These are phyloP conservation scores for Enoplosus armatus DNA, from an alignment of 2,797 vertebrate species.

Conservation along the genomic window DNA sequence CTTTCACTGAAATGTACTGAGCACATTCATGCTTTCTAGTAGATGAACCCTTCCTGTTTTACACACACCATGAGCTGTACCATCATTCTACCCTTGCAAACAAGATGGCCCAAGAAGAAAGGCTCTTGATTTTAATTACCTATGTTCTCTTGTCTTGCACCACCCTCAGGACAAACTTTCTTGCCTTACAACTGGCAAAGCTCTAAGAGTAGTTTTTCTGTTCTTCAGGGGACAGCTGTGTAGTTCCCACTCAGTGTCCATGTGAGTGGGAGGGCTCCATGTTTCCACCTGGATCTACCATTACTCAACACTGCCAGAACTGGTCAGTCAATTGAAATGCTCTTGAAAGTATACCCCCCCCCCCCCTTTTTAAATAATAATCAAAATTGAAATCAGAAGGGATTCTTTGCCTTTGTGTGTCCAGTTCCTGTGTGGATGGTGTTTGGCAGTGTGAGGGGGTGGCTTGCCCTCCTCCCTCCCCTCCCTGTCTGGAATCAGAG, in stretches of 20 bases:
- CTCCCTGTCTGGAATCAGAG: conserved; percentile 85
- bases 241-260: conserved; percentile 84
- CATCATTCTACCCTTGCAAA: not conserved
- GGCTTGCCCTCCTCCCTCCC: conserved; percentile 71
- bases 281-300: conserved; percentile 85
- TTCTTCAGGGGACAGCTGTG: conserved; percentile 84
- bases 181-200: not conserved
- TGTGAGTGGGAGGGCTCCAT: conserved; percentile 88
- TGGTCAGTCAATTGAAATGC: conserved; percentile 83
- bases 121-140: not conserved
- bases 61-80: not conserved
- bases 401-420: conserved; percentile 16
- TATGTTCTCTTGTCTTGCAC: not conserved
- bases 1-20: too few species aligned
- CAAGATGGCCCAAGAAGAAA: not conserved
- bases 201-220: not conserved
- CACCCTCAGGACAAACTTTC: not conserved
- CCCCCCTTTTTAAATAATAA: not conserved
- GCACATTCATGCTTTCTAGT: not conserved
- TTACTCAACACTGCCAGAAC: conserved; percentile 88
- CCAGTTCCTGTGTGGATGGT: conserved; percentile 88
- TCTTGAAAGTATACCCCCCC: not conserved
- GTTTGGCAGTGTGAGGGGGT: conserved; percentile 85
- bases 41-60: not conserved
- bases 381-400: not conserved